A percentile compares a stretch with the other conserved stretches of the same genome.
Conservation (phyloP, 92 coral and sea anemone genomes). For the Blastomussa wellsi region DNA sequence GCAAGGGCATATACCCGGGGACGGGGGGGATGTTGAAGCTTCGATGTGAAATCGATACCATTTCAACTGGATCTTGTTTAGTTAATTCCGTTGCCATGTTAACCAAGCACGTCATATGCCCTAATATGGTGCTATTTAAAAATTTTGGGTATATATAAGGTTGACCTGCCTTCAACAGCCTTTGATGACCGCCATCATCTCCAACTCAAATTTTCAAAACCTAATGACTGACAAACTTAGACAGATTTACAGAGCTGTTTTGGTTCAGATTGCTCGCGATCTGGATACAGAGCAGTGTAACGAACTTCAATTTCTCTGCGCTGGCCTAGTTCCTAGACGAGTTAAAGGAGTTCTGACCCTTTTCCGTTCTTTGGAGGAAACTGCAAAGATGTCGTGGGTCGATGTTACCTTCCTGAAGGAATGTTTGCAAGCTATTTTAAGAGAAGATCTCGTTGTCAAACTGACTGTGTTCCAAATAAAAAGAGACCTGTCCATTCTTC, state of each 20-base stretch:
- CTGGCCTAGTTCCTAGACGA: not conserved
- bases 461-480: constrained; percentile 7
- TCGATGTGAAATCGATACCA: too few relatives aligned
- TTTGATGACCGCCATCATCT: constrained; percentile 27
- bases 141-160: not conserved
- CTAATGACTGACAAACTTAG: not conserved
- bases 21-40: too few relatives aligned
- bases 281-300: not conserved
- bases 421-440: constrained; percentile 4
- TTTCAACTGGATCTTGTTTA: not conserved
- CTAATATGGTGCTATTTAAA: constrained; percentile 9
- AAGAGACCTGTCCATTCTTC: constrained; percentile 24
- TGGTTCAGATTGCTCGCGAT: constrained; percentile 15
- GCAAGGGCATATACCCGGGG: too few relatives aligned
- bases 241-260: not conserved
- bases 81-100: not conserved
- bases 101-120: constrained; percentile 8
- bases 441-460: constrained; percentile 9
- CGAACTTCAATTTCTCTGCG: constrained; percentile 22
- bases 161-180: not conserved
- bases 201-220: not conserved
- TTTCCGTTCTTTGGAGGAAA: constrained; percentile 1
- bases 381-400: constrained; percentile 29
- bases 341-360: not conserved
- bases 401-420: constrained; percentile 27